These are phyloP conservation scores for Cephalopholis sonnerati DNA, from an alignment of 2,113 vertebrate genomes.

Conservation along the genomic window DNA sequence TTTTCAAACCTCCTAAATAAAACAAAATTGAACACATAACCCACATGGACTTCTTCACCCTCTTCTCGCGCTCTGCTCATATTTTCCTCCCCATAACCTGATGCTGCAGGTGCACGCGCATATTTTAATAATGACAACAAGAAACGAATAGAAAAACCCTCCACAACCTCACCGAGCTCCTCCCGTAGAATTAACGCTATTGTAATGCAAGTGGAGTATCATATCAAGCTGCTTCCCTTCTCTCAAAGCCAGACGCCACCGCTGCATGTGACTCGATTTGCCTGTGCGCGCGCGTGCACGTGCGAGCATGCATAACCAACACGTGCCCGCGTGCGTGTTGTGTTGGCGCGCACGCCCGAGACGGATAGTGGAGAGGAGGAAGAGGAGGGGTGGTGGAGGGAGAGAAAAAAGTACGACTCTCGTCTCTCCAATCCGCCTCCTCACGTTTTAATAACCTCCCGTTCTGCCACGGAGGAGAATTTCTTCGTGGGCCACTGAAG, in stretches of 20 bases:
- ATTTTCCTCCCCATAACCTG: constrained; percentile 53
- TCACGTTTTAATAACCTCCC: constrained; percentile 31
- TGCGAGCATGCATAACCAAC: constrained; percentile 66
- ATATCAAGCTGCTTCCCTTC: constrained; percentile 47
- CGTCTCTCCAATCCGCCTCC: neutral
- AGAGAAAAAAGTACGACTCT: constrained; percentile 29
- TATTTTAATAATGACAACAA: constrained; percentile 18
- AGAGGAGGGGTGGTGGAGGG: neutral
- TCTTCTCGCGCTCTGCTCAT: constrained; percentile 5
- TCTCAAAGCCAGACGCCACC: constrained; percentile 52
- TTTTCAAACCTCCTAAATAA: neutral
- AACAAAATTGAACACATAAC: neutral
- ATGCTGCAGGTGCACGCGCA: constrained; percentile 65
- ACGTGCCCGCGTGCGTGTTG: constrained; percentile 71
- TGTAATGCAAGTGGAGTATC: constrained; percentile 54
- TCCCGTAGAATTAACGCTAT: constrained; percentile 15
- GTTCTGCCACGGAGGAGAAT: constrained; percentile 15
- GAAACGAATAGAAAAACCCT: too few relatives aligned
- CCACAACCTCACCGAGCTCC: constrained; percentile 11
- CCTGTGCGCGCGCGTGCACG: constrained; percentile 70
- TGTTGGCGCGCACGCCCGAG: constrained; percentile 22
- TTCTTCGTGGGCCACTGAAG: constrained; percentile 13
- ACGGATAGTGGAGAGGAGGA: constrained; percentile 19
- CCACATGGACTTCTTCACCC: neutral
- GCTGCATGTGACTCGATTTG: constrained; percentile 71